Conservation (phyloP, 2,113 vertebrate species). For the Ptychochromis oligacanthus region DNA sequence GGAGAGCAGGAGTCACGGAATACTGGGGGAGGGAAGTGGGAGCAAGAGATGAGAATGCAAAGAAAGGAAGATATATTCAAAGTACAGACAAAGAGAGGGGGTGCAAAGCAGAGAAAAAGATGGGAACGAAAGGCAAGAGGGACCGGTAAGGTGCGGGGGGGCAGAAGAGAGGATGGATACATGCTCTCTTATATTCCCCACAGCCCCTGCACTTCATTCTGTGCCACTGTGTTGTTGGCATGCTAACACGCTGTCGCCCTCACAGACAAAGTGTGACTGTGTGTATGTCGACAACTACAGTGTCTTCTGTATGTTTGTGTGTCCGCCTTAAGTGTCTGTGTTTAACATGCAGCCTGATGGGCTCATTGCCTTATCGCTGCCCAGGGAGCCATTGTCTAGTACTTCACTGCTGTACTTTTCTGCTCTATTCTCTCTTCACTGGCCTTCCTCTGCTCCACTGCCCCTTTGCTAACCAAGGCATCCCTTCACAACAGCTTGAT, state of each 20-base stretch:
- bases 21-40: not conserved
- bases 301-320: constrained; percentile 45
- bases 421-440: constrained; percentile 10
- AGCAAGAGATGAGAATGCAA: constrained; percentile 12
- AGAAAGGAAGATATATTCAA: constrained; percentile 45
- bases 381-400: constrained; percentile 51
- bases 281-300: constrained; percentile 7
- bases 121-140: constrained; percentile 41
- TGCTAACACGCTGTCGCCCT: constrained; percentile 52
- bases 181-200: constrained; percentile 58
- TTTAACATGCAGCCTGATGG: constrained; percentile 62
- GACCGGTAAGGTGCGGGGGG: constrained; percentile 29
- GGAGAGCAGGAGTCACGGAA: not conserved
- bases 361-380: constrained; percentile 54
- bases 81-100: constrained; percentile 27
- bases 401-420: constrained; percentile 32
- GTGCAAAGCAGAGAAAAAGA: constrained; percentile 40
- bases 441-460: constrained; percentile 13
- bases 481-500: constrained; percentile 52
- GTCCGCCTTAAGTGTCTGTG: constrained; percentile 48
- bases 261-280: constrained; percentile 39
- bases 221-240: constrained; percentile 62
- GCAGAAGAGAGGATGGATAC: constrained; percentile 43
- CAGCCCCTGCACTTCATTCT: constrained; percentile 47
- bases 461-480: constrained; percentile 3